Conservation (phyloP, 2,888 invertebrate genomes). For the Hesperia comma region DNA sequence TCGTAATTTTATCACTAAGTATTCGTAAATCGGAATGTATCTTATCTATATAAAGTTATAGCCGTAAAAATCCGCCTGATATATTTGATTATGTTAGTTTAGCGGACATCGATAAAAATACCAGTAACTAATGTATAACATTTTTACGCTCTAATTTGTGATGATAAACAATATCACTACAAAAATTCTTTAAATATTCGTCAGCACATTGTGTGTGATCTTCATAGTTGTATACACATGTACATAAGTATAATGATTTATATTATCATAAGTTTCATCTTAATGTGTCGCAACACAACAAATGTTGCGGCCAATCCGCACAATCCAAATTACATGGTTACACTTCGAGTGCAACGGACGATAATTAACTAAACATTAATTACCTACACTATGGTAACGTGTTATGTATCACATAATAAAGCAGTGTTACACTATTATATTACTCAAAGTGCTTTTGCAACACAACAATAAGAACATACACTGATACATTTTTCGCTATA, state of each 20-base stretch:
- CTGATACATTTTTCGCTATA: slow-evolving; percentile 14
- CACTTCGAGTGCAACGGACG: slow-evolving; percentile 32
- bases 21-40: slow-evolving; percentile 37
- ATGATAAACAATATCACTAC: slow-evolving; percentile 14
- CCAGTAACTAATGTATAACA: slow-evolving; percentile 29
- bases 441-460: slow-evolving; percentile 21
- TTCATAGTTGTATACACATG: slow-evolving; percentile 34
- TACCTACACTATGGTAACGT: slow-evolving; percentile 56
- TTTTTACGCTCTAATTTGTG: slow-evolving; percentile 27
- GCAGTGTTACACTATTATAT: slow-evolving; percentile 39
- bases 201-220: slow-evolving; percentile 46
- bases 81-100: slow-evolving; percentile 31
- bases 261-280: slow-evolving; percentile 1
- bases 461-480: slow-evolving; percentile 17
- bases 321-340: slow-evolving; percentile 14
- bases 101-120: slow-evolving; percentile 19
- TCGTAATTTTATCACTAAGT: slow-evolving; percentile 18
- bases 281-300: slow-evolving; percentile 37
- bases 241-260: background rate
- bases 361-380: slow-evolving; percentile 38
- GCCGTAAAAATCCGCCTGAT: slow-evolving; percentile 18
- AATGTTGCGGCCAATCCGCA: slow-evolving; percentile 12
- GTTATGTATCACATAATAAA: slow-evolving; percentile 53
- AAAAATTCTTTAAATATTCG: slow-evolving; percentile 14
- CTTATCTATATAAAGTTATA: slow-evolving; percentile 28